Evolutionary conservation across 2,113 vertebrate genomes (phyloP).

Genomic region (Neoarius graeffei): DNA sequence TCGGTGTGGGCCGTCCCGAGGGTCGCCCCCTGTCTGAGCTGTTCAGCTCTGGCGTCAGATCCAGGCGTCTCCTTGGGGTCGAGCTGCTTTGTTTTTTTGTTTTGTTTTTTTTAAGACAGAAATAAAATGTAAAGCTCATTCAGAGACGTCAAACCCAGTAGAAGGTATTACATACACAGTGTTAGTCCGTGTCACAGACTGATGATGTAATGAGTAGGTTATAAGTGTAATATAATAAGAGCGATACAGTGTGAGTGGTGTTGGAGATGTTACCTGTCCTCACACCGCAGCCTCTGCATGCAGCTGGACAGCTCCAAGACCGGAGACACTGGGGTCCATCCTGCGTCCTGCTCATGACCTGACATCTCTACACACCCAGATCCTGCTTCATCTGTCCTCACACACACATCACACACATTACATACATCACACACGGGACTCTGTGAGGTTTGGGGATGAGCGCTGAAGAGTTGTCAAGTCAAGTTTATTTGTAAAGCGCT

Average conservation of each 20-base stretch:
- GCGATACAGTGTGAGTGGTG: not conserved
- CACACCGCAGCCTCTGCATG: constrained; percentile 55
- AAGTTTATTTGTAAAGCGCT: no score
- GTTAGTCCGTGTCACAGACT: no score
- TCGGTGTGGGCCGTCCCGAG: constrained; percentile 51
- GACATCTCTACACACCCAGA: constrained; percentile 2
- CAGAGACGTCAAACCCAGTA: not conserved
- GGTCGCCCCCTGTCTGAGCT: not conserved
- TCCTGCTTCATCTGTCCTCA: not conserved
- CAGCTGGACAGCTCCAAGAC: constrained; percentile 54
- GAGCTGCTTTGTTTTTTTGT: constrained; percentile 28
- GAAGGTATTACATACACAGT: no score
- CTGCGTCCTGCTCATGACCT: not conserved
- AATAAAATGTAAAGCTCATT: not conserved
- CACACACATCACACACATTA: not conserved
- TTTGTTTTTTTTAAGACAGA: not conserved
- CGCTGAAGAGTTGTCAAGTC: no score
- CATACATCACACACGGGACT: not conserved
- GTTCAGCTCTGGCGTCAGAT: constrained; percentile 59
- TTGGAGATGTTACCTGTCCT: constrained; percentile 47
- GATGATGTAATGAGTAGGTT: not conserved
- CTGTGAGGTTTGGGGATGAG: not conserved
- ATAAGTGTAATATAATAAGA: not conserved
- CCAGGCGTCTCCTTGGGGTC: constrained; percentile 57
- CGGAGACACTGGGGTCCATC: constrained; percentile 39